These are phyloP conservation scores for Poliocrania exsul DNA, from an alignment of 2,797 vertebrate genomes.

Conservation along the genomic window DNA sequence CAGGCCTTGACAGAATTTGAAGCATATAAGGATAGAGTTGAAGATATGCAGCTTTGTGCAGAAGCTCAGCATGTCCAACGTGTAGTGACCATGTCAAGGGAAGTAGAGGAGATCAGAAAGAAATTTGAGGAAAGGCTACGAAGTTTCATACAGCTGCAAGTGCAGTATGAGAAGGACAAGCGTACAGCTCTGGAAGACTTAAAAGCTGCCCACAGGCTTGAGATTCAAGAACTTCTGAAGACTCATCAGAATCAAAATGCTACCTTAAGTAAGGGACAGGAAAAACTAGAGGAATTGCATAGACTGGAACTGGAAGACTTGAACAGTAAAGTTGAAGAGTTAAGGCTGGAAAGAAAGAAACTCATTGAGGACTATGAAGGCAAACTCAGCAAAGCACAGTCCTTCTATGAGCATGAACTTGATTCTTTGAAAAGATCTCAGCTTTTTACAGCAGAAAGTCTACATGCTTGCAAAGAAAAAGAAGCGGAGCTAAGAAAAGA, in stretches of 20 bases:
- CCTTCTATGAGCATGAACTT: constrained; percentile 94
- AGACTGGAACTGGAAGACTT: constrained; percentile 88
- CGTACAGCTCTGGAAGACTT: constrained; percentile 88
- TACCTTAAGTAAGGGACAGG: constrained; percentile 91
- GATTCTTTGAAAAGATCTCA: constrained; percentile 97
- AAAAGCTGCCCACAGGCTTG: constrained; percentile 86
- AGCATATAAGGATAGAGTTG: constrained; percentile 93
- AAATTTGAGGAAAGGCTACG: constrained; percentile 93
- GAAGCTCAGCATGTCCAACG: constrained; percentile 96
- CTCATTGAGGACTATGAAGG: constrained; percentile 95
- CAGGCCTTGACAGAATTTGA: constrained; percentile 96
- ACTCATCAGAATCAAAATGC: constrained; percentile 91
- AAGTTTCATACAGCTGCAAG: constrained; percentile 88
- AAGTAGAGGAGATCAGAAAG: constrained; percentile 96
- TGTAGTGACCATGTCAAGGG: constrained; percentile 94
- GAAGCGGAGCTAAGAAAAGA: constrained; percentile 92
- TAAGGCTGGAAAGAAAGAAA: constrained; percentile 90
- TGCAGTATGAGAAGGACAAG: constrained; percentile 95
- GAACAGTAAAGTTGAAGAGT: constrained; percentile 87
- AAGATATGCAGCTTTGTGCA: constrained; percentile 95
- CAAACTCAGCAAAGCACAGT: constrained; percentile 94
- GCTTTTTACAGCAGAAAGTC: constrained; percentile 93
- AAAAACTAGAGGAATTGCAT: constrained; percentile 89
- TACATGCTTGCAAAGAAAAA: constrained; percentile 94
- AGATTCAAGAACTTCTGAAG: constrained; percentile 92